Conservation (phyloP, 2,888 invertebrate species). For the Synanthedon vespiformis region DNA sequence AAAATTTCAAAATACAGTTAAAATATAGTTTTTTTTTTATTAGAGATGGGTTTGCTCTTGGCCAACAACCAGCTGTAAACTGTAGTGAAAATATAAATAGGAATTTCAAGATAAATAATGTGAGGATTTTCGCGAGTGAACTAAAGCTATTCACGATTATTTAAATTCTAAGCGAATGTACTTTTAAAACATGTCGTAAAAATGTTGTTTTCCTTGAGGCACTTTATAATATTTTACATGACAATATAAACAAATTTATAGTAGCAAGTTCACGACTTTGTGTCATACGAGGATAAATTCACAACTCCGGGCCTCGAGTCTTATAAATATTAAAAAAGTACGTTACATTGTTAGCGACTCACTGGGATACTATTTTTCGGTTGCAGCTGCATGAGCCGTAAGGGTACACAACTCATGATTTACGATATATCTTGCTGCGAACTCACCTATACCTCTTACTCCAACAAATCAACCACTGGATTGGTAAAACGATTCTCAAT, state of each 20-base stretch:
- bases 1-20: too few species aligned
- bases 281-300: slow-evolving; percentile 10
- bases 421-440: slow-evolving; percentile 54
- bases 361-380: slow-evolving; percentile 37
- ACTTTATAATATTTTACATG: slow-evolving; percentile 7
- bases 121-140: too few species aligned
- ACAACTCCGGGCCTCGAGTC: slow-evolving; percentile 6
- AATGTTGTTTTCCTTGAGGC: slow-evolving; percentile 3
- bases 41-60: too few species aligned
- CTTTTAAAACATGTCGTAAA: slow-evolving; percentile 4
- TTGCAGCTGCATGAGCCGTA: slow-evolving; percentile 45
- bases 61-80: too few species aligned
- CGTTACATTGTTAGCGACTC: slow-evolving; percentile 11
- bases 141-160: too few species aligned
- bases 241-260: slow-evolving; percentile 9
- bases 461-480: slow-evolving; percentile 50
- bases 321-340: slow-evolving; percentile 16
- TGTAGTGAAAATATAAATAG: too few species aligned
- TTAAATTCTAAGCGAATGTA: not conserved
- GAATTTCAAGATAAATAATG: too few species aligned
- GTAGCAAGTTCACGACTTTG: slow-evolving; percentile 9
- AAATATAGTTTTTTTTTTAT: too few species aligned
- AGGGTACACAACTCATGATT: slow-evolving; percentile 44
- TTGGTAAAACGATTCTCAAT: slow-evolving; percentile 30
- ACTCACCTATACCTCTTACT: slow-evolving; percentile 35